Evolutionary conservation across 2,888 invertebrate species (phyloP).

Genomic region (Stenurella melanura): DNA sequence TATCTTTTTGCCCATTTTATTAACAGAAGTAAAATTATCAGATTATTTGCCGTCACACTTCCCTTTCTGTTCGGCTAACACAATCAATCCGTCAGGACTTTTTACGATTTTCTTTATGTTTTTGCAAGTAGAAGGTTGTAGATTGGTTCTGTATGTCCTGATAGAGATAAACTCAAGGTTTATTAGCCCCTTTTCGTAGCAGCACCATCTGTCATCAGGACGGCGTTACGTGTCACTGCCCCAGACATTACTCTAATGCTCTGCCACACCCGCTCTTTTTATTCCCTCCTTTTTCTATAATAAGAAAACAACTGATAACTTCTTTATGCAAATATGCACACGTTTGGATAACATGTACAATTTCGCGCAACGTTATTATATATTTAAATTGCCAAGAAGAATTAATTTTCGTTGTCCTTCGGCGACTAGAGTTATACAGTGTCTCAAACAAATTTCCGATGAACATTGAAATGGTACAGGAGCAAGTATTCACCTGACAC

Average conservation of each 20-base stretch:
- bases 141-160: conserved; percentile 33
- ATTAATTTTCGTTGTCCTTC: too few relatives aligned
- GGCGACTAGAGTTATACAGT: too few relatives aligned
- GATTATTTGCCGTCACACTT: conserved; percentile 7
- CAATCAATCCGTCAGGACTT: conserved; percentile 3
- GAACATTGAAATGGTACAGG: too few relatives aligned
- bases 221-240: conserved; percentile 33
- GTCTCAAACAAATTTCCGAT: too few relatives aligned
- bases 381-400: too few relatives aligned
- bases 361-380: not conserved
- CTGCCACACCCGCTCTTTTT: conserved; percentile 22
- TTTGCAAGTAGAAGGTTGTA: conserved; percentile 16
- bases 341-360: not conserved
- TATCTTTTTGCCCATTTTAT: not conserved
- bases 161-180: conserved; percentile 37
- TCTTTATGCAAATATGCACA: not conserved
- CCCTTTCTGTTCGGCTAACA: conserved; percentile 18
- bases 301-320: conserved; percentile 10
- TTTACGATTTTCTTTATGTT: conserved; percentile 29
- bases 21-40: conserved; percentile 4
- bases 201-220: conserved; percentile 34
- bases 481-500: too few relatives aligned
- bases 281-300: conserved; percentile 21
- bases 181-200: conserved; percentile 35
- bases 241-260: conserved; percentile 35